These are phyloP conservation scores for Glyphotaelius pellucidus DNA, from an alignment of 2,888 invertebrate genomes.

Conservation along the genomic window DNA sequence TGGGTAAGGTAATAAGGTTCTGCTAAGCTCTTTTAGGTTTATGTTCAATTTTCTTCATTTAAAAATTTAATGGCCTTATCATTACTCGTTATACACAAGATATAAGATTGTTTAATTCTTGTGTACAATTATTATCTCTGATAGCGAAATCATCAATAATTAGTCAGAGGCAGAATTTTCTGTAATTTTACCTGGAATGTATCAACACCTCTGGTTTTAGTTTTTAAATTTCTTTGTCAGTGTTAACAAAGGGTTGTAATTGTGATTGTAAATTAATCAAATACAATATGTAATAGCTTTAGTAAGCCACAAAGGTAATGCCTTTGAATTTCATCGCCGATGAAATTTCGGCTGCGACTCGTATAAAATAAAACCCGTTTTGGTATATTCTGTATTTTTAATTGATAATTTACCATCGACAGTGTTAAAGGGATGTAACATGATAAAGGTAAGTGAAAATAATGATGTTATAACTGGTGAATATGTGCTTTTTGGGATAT, in stretches of 20 bases:
- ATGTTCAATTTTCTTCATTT: not conserved
- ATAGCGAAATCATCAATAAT: not conserved
- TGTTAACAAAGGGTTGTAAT: not conserved
- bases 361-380: not conserved
- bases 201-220: not conserved
- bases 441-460: not conserved
- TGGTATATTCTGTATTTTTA: not conserved
- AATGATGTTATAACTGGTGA: not conserved
- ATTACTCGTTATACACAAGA: not conserved
- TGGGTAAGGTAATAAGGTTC: not conserved
- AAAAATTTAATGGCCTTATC: not conserved
- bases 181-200: not conserved
- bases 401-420: not conserved
- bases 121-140: not conserved
- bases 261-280: no score
- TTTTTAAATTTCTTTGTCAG: not conserved
- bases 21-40: not conserved
- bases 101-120: not conserved
- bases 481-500: not conserved
- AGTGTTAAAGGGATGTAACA: not conserved
- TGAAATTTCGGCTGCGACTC: not conserved
- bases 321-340: not conserved
- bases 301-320: not conserved
- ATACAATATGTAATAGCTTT: not conserved
- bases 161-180: not conserved